These are phyloP conservation scores for Meloidogyne chitwoodi DNA, from an alignment of 1,140 invertebrate genomes.

Conservation along the genomic window DNA sequence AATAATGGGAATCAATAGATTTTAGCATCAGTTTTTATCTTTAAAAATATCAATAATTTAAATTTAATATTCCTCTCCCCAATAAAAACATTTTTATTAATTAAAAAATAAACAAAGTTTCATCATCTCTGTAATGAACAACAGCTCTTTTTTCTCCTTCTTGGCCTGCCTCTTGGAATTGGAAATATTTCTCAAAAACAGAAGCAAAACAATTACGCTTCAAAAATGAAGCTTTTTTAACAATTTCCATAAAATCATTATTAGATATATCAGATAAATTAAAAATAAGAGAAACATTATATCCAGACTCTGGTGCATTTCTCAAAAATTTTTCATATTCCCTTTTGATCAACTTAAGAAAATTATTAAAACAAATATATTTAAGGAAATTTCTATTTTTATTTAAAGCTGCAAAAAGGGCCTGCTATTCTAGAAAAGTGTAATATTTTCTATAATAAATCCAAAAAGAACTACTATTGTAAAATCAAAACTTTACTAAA, in stretches of 20 bases:
- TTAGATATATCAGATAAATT: slow-evolving; percentile 83
- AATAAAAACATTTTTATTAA: not conserved
- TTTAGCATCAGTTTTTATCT: no score
- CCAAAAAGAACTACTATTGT: no score
- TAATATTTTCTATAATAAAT: no score
- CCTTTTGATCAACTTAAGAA: slow-evolving; percentile 61
- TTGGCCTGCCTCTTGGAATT: slow-evolving; percentile 86
- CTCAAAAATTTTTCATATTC: slow-evolving; percentile 78
- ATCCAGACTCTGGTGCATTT: slow-evolving; percentile 78
- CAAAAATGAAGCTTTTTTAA: slow-evolving; percentile 84
- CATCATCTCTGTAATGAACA: slow-evolving; percentile 96
- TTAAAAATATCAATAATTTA: no score
- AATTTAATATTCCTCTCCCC: no score
- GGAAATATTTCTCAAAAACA: slow-evolving; percentile 98
- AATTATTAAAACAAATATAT: slow-evolving; percentile 9
- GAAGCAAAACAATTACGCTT: slow-evolving; percentile 99
- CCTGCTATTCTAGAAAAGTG: no score
- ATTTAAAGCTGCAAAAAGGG: no score
- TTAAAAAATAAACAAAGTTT: slow-evolving; percentile 73
- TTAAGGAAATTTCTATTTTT: slow-evolving; percentile 11
- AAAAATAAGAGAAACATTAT: slow-evolving; percentile 87
- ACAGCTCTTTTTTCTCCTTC: slow-evolving; percentile 87
- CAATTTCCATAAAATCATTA: slow-evolving; percentile 74
- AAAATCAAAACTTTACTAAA: no score
- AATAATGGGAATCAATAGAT: no score